Evolutionary conservation across 2,797 vertebrate genomes (phyloP), one percentile per base, ranked within the genome.

Genomic region (Cynodonichthys magdalenae): DNA sequence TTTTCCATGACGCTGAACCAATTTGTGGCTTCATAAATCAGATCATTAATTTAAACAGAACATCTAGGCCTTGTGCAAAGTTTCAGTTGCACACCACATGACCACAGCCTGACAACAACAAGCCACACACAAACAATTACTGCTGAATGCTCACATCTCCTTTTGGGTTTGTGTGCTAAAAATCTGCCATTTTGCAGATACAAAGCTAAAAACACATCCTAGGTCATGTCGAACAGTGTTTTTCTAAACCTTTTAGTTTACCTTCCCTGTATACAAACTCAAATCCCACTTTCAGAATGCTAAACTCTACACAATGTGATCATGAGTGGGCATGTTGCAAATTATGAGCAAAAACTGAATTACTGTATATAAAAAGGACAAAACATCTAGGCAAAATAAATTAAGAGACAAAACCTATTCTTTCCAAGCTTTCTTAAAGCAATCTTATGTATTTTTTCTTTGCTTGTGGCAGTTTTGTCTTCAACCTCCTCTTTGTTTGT

Each of bases 1-100:
- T 63, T 82, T 75, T 71, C 75, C 68, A 66, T 71, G 68, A 73
- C 7, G 14, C 55, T 48, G 61, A 69, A 47, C 27, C 54, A 58
- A 55, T 67, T 29, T 72, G 69, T 45, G 53, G 64, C 67, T 77
- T 66, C 31, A 53, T 64, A 50, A 72, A 74, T 63, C 24, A 53
- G 42, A 69, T 77, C 24, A 46, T 62, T 49, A 76, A 74, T 63
- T 24, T 29, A 55, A 62, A 69, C 50, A 54, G 45, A 54, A 49
- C 50, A 55, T 71, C 20, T 20, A 55, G 27, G 20, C 39, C 29
- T 58, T 15, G 28, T n/a, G 45, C 20, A 2, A 27, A 49, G 41
- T 52, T 57, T 61, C 11, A 56, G 34, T 31, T 63, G 27, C 15
- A n/a, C 0, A 2, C n/a, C 18, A 7, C 7, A 12, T 12, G 27